Evolutionary conservation across 2,888 invertebrate species (phyloP).

Genomic region (Julus scanicus): DNA sequence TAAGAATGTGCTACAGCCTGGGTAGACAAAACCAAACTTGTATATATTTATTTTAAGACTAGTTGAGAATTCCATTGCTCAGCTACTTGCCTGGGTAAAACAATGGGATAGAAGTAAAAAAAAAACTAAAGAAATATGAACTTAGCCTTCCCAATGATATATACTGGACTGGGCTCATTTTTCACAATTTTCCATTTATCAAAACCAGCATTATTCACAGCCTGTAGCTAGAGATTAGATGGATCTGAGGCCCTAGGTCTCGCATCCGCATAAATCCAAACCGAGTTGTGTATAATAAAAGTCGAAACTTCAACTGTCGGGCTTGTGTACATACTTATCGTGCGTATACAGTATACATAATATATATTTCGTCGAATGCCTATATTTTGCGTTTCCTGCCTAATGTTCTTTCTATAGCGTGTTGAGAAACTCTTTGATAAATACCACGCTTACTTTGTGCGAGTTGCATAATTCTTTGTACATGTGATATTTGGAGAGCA

Average conservation of each 20-base stretch:
- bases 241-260: not conserved
- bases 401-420: conserved; percentile 9
- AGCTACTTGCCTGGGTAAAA: conserved; percentile 10
- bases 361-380: conserved; percentile 19
- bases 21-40: not conserved
- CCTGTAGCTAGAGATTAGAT: conserved; percentile 3
- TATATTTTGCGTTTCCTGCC: conserved; percentile 19
- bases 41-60: not conserved
- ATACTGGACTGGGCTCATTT: conserved; percentile 10
- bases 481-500: conserved; percentile 55
- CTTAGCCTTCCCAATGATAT: not conserved
- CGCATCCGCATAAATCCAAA: not conserved
- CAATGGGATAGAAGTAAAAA: not conserved
- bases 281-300: not conserved
- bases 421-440: conserved; percentile 19
- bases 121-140: not conserved
- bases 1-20: not conserved
- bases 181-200: conserved; percentile 19
- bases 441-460: conserved; percentile 10
- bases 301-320: not conserved
- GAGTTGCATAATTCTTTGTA: conserved; percentile 50
- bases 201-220: conserved; percentile 19
- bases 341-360: not conserved
- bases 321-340: conserved; percentile 19
- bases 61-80: not conserved